A percentile compares a stretch with the other conserved stretches of the same genome.
These are phyloP conservation scores for Myopa testacea DNA, from an alignment of 2,888 invertebrate genomes.

Conservation along the genomic window DNA sequence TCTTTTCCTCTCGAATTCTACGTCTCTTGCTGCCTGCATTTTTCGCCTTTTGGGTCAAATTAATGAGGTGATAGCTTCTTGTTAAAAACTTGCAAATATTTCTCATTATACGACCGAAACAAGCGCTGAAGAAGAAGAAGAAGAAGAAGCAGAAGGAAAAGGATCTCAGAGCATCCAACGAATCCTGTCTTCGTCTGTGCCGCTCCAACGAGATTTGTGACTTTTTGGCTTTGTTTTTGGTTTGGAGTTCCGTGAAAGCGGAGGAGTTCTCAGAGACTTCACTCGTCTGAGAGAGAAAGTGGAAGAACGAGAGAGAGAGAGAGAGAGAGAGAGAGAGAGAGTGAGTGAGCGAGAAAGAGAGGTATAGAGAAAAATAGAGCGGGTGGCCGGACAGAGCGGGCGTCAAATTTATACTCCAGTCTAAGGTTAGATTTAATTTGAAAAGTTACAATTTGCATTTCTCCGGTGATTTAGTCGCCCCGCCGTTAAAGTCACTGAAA, in stretches of 20 bases:
- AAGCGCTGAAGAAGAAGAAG: neutral
- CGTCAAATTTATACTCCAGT: conserved; percentile 32
- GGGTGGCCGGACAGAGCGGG: neutral
- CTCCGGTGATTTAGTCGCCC: conserved; percentile 28
- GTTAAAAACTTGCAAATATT: conserved; percentile 47
- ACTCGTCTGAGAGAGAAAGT: neutral
- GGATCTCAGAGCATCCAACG: neutral
- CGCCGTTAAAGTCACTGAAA: conserved; percentile 11
- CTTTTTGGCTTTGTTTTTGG: conserved; percentile 29
- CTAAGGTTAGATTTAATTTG: conserved; percentile 37
- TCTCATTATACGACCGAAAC: conserved; percentile 11
- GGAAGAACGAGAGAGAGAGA: no score
- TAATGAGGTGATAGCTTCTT: conserved; percentile 58
- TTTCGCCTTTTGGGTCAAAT: conserved; percentile 51
- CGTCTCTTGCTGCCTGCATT: conserved; percentile 7
- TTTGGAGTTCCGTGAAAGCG: neutral
- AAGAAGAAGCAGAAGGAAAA: neutral
- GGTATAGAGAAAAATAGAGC: neutral
- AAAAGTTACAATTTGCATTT: conserved; percentile 36
- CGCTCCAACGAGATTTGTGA: conserved; percentile 27
- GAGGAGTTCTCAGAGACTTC: neutral
- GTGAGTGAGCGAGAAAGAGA: no score
- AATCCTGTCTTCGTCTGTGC: neutral
- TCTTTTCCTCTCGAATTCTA: neutral
- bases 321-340: no score